phyloP scores from a whole-genome alignment of 2,888 invertebrate species.

The Falcaria lacertinaria region DNA sequence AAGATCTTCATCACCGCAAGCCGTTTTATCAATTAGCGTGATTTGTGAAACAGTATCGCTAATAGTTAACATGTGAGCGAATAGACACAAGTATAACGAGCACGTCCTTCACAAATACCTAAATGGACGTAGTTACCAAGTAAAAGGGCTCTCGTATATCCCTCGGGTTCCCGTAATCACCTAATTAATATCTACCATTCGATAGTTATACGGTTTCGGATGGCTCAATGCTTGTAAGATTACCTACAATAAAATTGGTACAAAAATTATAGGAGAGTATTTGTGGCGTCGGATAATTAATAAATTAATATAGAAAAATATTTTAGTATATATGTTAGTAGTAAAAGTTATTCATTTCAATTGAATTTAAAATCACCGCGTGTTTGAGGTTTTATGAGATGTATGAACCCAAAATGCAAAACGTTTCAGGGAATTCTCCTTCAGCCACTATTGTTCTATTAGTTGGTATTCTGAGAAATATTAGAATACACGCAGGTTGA shows the following conservation, averaged over 20 bases:
- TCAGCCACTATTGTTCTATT: too few species aligned
- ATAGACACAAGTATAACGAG: constrained; percentile 2
- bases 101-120: not conserved
- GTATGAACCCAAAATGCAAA: too few species aligned
- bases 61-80: not conserved
- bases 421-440: too few species aligned
- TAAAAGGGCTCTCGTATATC: constrained; percentile 9
- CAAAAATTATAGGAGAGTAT: too few species aligned
- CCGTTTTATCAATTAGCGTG: not conserved
- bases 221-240: constrained; percentile 9
- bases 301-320: too few species aligned
- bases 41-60: constrained; percentile 1
- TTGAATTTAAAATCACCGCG: too few species aligned
- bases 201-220: constrained; percentile 18
- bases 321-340: too few species aligned
- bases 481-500: too few species aligned
- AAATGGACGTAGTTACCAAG: not conserved
- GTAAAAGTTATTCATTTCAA: too few species aligned
- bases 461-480: too few species aligned
- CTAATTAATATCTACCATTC: constrained; percentile 22
- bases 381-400: too few species aligned
- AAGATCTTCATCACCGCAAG: not conserved
- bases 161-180: constrained; percentile 12
- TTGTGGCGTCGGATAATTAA: too few species aligned
- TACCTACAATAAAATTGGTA: not conserved